phyloP scores from a whole-genome alignment of 1,140 invertebrate species.

The Lordiphosa mommai region DNA sequence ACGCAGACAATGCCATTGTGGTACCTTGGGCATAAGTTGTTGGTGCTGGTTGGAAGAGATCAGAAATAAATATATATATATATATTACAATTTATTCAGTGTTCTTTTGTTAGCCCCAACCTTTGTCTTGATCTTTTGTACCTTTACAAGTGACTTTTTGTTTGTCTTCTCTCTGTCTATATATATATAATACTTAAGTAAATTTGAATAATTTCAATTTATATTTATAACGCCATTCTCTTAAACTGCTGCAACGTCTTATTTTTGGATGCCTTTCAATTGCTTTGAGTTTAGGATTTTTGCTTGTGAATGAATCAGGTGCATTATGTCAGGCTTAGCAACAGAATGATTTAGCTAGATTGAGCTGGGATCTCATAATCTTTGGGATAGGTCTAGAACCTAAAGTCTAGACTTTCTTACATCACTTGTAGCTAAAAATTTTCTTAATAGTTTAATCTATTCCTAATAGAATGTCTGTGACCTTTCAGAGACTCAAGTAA shows the following conservation, averaged over 20 bases:
- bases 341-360: slow-evolving; percentile 11
- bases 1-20: slow-evolving; percentile 89
- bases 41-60: slow-evolving; percentile 45
- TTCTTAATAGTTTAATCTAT: too few relatives aligned
- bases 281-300: slow-evolving; percentile 7
- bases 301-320: slow-evolving; percentile 11
- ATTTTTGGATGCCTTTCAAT: slow-evolving; percentile 64
- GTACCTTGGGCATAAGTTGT: slow-evolving; percentile 81
- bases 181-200: slow-evolving; percentile 4
- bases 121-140: slow-evolving; percentile 27
- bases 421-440: too few relatives aligned
- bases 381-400: slow-evolving; percentile 30
- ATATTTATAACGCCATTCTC: slow-evolving; percentile 62
- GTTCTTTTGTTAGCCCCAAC: neutral
- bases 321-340: slow-evolving; percentile 19
- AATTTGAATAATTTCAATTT: slow-evolving; percentile 73
- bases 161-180: slow-evolving; percentile 2
- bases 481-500: too few relatives aligned
- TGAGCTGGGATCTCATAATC: neutral
- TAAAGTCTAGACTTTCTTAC: too few relatives aligned
- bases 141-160: slow-evolving; percentile 1
- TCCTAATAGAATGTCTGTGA: too few relatives aligned
- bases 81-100: neutral
- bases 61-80: neutral
- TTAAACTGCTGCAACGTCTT: slow-evolving; percentile 30